Conservation (phyloP, 2,797 vertebrate species). For the Choloepus didactylus region DNA sequence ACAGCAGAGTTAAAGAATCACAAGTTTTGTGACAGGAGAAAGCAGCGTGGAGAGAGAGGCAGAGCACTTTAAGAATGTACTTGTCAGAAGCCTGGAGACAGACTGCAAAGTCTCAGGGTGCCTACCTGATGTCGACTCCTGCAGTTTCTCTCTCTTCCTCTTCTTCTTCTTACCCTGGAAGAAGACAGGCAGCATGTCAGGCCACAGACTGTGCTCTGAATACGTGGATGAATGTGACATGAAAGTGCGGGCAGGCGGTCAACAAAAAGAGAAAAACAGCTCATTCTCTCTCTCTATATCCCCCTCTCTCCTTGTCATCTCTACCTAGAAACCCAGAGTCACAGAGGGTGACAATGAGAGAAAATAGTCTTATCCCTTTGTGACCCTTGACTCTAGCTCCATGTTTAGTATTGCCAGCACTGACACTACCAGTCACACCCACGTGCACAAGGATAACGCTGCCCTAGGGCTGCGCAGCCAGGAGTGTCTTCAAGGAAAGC, state of each 20-base stretch:
- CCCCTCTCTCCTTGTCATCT: no score
- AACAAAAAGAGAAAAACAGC: not conserved
- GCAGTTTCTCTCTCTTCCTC: conserved; percentile 99
- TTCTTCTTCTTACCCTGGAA: conserved; percentile 99
- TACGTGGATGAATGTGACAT: fast-evolving
- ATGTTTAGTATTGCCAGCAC: fast-evolving
- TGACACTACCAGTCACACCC: not conserved
- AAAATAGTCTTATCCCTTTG: not conserved
- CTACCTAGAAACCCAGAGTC: not conserved
- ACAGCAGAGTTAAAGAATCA: conserved; percentile 76
- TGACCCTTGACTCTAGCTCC: not conserved
- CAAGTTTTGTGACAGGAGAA: not conserved
- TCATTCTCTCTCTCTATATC: not conserved
- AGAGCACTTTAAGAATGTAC: conserved; percentile 35
- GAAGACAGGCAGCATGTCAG: conserved; percentile 72
- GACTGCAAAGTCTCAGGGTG: not conserved
- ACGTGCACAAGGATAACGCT: fast-evolving
- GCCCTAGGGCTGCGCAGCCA: not conserved
- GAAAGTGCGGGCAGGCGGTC: no score
- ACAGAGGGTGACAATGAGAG: not conserved
- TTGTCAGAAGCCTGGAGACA: not conserved
- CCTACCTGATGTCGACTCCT: conserved; percentile 96
- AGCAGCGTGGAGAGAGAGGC: not conserved
- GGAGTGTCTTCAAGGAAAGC: not conserved
- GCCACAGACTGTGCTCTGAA: fast-evolving